Base-by-base conservation (phyloP, 2,797 vertebrate species). In the Anguilla obscura region DNA sequence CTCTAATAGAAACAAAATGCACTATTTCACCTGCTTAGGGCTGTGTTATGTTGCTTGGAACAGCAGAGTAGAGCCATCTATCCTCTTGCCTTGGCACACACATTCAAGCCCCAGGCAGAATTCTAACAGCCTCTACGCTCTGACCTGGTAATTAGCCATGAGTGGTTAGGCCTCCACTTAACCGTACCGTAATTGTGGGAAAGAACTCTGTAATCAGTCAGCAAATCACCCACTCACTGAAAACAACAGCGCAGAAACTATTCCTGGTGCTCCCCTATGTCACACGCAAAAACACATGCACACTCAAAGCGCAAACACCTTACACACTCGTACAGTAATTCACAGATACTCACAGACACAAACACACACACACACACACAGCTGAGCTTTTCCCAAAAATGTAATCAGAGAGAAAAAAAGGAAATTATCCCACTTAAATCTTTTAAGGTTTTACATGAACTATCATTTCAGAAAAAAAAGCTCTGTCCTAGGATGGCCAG, bases 101-200 rank as follows among this genome's bases (percentile, higher is more conserved):
- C 2, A 76, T 40, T 40, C 10, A 76, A 36, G 36, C 74, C 18
- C 74, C 33, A 40, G 74, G 74, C 74, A 76, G 33, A 36, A 40
- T 40, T 76, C 74, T 8, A 40, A 76, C 12, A 40, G 69, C 33
- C 74, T 40, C 33, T 76, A 4, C 7, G 3, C 74, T 40, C 74
- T 40, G 36, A 33, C 74, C 74, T 40, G 74, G 3, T 76, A 76
- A 76, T 76, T 76, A 76, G 74, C 30, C 36, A 14, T 76, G 74
- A 76, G 74, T 76, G 74, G 33, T 76, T 76, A 76, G 74, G 18
- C 74, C 74, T 76, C 33, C 36, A 40, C 36, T 76, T 76, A 76
- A 76, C 16, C 36, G 24, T 33, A 7, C 18, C 14, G 33, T 40
- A 76, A 76, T 76, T 40, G 74, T 76, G 74, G 74, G 74, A 76